Base-by-base conservation (phyloP, 2,888 invertebrate genomes). In the Eutolmus rufibarbis region DNA sequence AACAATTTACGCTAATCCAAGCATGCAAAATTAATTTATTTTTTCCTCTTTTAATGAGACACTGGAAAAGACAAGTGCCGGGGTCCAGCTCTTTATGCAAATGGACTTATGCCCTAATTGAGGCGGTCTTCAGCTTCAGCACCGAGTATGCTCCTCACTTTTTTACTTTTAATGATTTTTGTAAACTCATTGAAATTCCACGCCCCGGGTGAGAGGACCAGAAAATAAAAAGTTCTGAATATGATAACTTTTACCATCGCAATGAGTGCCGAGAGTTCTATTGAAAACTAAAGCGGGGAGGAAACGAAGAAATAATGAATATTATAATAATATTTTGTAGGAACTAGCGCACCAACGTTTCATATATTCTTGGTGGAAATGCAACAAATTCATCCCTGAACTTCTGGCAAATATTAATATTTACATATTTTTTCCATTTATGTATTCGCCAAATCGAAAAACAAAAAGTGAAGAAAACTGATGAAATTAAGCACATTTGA, bases 1-100 rank as follows among this genome's bases (percentile, higher is more conserved):
- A 78, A 43, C 43, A 78, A 43, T 78, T 78, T 78, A 46, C 43
- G 78, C 78, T 46, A 78, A 43, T 78, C 46, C 23, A 40, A 78
- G 78, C 78, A 78, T 28, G 23, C 37, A 78, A 46, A 43, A 78
- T 76, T 78, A 78, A 78, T 78, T 78, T 19, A 19, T 78, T 37
- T 77, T 77, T 46, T 78, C 19, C 12, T 14, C 19, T 7, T n/a
- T 78, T 78, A 78, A 23, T 23, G 66, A 57, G 43, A 78, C 37
- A 43, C 23, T 78, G 40, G 40, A 40, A 40, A 12, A 46, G 43
- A 66, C 66, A 66, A 66, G 66, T 66, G 7, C 28, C 19, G 78
- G 40, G 23, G 40, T n/a, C 37, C 46, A 46, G 78, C 9, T 76
- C 34, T 76, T n/a, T 76, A 34, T 76, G 34, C 37, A 37, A 76